phyloP scores from a whole-genome alignment of 1,140 invertebrate genomes.

The Leguminivora glycinivorella region DNA sequence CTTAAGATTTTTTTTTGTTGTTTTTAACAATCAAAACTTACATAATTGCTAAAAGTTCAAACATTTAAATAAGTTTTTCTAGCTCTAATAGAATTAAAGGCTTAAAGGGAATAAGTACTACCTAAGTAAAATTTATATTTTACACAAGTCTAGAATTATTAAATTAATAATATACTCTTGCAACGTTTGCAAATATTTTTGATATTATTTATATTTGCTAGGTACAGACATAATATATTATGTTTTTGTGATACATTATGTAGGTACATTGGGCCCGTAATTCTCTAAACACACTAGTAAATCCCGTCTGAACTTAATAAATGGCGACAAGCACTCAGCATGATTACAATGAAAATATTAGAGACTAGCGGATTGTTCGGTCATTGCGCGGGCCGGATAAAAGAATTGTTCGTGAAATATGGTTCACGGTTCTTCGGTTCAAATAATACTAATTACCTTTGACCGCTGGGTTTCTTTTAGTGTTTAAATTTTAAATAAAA shows the following conservation, averaged over 20 bases:
- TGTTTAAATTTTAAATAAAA: background rate
- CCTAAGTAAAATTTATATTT: too few relatives aligned
- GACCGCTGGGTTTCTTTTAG: background rate
- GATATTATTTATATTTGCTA: too few relatives aligned
- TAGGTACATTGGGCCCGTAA: slow-evolving; percentile 5
- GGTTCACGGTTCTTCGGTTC: background rate
- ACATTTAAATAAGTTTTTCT: too few relatives aligned
- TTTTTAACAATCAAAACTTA: too few relatives aligned
- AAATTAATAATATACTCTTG: too few relatives aligned
- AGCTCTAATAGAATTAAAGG: too few relatives aligned
- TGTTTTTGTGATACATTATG: background rate
- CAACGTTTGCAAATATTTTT: too few relatives aligned
- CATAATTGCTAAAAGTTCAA: too few relatives aligned
- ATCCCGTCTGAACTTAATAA: slow-evolving; percentile 58
- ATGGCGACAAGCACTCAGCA: slow-evolving; percentile 68
- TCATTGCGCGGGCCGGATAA: background rate
- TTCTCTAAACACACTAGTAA: slow-evolving; percentile 9
- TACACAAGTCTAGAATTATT: too few relatives aligned
- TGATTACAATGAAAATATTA: slow-evolving; percentile 50
- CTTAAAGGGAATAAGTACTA: too few relatives aligned
- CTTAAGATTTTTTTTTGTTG: too few relatives aligned
- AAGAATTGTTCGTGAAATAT: slow-evolving; percentile 1
- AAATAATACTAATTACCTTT: background rate
- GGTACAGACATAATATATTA: background rate
- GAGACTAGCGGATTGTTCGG: slow-evolving; percentile 17